Percentiles rank a stretch among this genome's conserved stretches.
phyloP scores from a whole-genome alignment of 2,797 vertebrate genomes.

The Myripristis jacobus region DNA sequence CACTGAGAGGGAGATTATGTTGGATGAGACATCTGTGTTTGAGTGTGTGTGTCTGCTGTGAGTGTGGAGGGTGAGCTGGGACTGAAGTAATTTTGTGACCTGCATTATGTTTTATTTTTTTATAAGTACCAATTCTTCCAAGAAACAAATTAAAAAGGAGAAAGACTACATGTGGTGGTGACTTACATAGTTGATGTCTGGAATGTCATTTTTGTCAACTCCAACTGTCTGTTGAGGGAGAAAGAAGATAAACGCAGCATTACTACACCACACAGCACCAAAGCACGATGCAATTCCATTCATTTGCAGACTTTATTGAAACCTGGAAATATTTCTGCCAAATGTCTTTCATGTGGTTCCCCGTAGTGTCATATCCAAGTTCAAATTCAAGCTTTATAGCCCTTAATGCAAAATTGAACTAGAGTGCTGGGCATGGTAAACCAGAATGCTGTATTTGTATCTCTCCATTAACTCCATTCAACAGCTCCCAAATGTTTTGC shows the following conservation, averaged over 20 bases:
- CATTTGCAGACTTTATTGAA: neutral
- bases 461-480: no score
- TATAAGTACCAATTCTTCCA: neutral
- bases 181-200: constrained; percentile 98
- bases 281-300: no score
- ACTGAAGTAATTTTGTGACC: constrained; percentile 31
- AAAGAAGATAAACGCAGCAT: constrained; percentile 53
- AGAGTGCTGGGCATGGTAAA: no score
- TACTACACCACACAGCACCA: neutral
- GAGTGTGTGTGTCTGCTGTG: constrained; percentile 23
- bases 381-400: no score
- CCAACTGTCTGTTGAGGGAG: constrained; percentile 91
- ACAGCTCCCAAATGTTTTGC: no score
- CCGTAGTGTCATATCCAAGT: neutral
- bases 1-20: constrained; percentile 77
- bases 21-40: constrained; percentile 52
- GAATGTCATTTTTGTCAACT: constrained; percentile 99
- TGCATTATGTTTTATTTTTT: constrained; percentile 3
- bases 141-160: neutral
- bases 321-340: no score
- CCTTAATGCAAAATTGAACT: no score
- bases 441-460: no score
- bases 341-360: no score
- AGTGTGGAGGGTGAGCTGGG: neutral
- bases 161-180: neutral